Evolutionary conservation across 2,888 invertebrate genomes (phyloP).

Genomic region (Notodonta dromedarius): DNA sequence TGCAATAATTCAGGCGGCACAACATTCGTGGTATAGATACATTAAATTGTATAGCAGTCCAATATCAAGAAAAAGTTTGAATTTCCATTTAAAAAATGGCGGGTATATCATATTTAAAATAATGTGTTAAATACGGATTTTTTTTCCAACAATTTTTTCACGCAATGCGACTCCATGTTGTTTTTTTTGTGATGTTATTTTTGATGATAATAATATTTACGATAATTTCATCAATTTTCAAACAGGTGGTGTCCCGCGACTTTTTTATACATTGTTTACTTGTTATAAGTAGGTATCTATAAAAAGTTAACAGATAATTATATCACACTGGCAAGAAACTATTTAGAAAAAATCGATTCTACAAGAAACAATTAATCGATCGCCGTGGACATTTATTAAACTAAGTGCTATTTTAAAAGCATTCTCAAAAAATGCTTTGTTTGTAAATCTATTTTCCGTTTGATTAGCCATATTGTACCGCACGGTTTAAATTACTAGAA

Average conservation of each 20-base stretch:
- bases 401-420: background rate
- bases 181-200: background rate
- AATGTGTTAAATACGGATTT: too few species aligned
- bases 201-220: background rate
- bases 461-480: background rate
- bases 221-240: background rate
- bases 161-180: background rate
- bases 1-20: too few species aligned
- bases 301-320: constrained; percentile 5
- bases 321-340: background rate
- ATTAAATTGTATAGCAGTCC: too few species aligned
- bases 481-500: background rate
- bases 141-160: too few species aligned
- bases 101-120: too few species aligned
- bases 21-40: too few species aligned
- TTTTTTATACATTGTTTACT: background rate
- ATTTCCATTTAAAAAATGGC: too few species aligned
- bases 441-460: constrained; percentile 1
- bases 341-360: constrained; percentile 1
- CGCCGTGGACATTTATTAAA: background rate
- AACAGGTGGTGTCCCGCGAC: background rate
- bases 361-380: constrained; percentile 4
- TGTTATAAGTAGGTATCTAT: background rate
- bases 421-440: background rate
- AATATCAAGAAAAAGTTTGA: too few species aligned